These are phyloP conservation scores for Drymonia ruficornis DNA, from an alignment of 2,888 invertebrate species.

Conservation along the genomic window DNA sequence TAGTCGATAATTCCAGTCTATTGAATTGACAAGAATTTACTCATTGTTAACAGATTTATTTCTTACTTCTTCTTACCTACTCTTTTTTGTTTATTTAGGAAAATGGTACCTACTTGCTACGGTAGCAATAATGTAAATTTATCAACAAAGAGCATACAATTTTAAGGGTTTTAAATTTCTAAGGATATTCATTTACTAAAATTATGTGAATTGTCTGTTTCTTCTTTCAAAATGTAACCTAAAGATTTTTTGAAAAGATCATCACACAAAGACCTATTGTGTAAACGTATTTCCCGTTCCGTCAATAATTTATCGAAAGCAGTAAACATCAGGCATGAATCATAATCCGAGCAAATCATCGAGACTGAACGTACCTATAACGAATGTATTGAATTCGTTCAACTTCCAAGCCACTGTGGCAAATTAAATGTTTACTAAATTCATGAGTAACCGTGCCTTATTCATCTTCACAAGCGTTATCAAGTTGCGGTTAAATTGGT, in stretches of 20 bases:
- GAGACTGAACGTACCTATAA: constrained; percentile 40
- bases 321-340: constrained; percentile 46
- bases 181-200: too few species aligned
- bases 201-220: background rate
- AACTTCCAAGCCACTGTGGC: constrained; percentile 40
- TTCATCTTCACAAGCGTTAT: constrained; percentile 40
- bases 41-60: constrained; percentile 32
- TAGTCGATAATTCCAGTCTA: constrained; percentile 43
- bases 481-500: constrained; percentile 12
- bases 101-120: too few species aligned
- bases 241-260: constrained; percentile 9
- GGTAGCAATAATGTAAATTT: too few species aligned
- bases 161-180: too few species aligned
- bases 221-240: background rate
- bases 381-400: constrained; percentile 50
- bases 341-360: constrained; percentile 51
- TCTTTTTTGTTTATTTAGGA: too few species aligned
- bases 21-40: constrained; percentile 50
- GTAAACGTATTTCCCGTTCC: constrained; percentile 28
- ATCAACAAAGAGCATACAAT: too few species aligned
- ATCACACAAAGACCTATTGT: constrained; percentile 30
- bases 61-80: too few species aligned
- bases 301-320: constrained; percentile 47
- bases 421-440: constrained; percentile 61
- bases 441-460: constrained; percentile 50